Base-by-base conservation (phyloP, 1,140 invertebrate genomes). In the Euborellia annulipes region DNA sequence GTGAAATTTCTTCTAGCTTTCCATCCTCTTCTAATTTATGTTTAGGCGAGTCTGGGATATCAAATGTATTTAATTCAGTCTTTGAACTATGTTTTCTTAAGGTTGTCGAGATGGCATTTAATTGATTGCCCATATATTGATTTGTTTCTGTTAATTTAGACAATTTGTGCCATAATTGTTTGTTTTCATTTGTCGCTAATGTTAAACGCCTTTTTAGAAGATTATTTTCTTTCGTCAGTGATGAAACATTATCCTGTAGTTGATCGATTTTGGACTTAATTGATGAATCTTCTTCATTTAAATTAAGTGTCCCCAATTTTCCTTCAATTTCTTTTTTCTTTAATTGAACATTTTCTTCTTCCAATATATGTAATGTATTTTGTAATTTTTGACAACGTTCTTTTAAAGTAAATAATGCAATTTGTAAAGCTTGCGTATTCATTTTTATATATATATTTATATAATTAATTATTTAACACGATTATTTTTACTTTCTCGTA, bases 171-270 rank as follows among this genome's bases (percentile, higher is more conserved):
- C 82, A 86, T 18, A 86, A 61, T 47, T 76, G 75, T 54, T 77
- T 72, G 61, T 85, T 86, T 62, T 86, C 83, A 54, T 71, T 71
- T 2, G 79, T 75, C 3, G 85, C 79, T 77, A 85, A 82, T 50
- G 71, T 71, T 36, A 85, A 70, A 54, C 82, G 79, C 58, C 82
- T 74, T 49, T 73, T 70, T 8, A 85, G 58, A 55, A 82, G 79
- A 2, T 71, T 72, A 52, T 84, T 85, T 56, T 85, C 76, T 55
- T 77, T 76, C 19, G 69, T 73, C 47, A 84, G 58, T 46, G 79
- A 70, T 34, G 74, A 70, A 19, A 82, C 64, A 56, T 76, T 72
- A 52, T 70, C 63, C 49, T 73, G 60, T 32, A 73, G 56, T 17
- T 54, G 51, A 37, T 62, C 53, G n/a, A 67, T 61, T 52, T 74